These are phyloP conservation scores for Hirtodrosophila cameraria DNA, from an alignment of 2,888 invertebrate species.

Conservation along the genomic window DNA sequence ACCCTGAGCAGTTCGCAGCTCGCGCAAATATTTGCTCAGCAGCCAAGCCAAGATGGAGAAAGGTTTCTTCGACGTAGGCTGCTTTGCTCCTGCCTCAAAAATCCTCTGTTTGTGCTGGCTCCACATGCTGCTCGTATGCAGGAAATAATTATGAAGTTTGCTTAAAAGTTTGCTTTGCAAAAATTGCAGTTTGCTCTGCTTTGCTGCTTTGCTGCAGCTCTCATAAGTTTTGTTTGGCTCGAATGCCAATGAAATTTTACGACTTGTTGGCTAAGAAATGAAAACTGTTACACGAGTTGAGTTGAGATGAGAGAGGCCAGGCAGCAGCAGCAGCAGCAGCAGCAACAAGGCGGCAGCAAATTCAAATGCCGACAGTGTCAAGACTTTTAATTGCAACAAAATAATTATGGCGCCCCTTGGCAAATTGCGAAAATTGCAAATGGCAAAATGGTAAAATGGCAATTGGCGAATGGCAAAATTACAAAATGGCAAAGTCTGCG, in stretches of 20 bases:
- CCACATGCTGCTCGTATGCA: constrained; percentile 24
- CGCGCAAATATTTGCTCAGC: constrained; percentile 33
- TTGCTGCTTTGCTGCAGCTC: constrained; percentile 10
- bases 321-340: too few species aligned
- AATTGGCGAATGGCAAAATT: constrained; percentile 19
- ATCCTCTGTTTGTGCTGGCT: constrained; percentile 10
- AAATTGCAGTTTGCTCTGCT: constrained; percentile 44
- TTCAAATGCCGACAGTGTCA: constrained; percentile 60
- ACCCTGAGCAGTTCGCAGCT: too few species aligned
- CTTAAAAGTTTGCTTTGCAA: constrained; percentile 46
- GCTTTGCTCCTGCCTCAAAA: too few species aligned
- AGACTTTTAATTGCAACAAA: constrained; percentile 76
- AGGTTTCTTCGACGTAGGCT: too few species aligned
- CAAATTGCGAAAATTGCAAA: constrained; percentile 51
- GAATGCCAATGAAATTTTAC: constrained; percentile 53
- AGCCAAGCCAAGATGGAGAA: not conserved
- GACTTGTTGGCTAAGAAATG: constrained; percentile 32
- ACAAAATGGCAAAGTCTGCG: constrained; percentile 42
- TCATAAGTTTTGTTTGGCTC: constrained; percentile 45
- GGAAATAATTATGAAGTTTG: constrained; percentile 61
- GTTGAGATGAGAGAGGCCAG: too few species aligned
- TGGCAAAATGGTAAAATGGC: constrained; percentile 33
- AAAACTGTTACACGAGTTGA: constrained; percentile 23
- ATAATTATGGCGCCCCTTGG: constrained; percentile 73
- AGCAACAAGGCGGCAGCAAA: too few species aligned